phyloP scores from a whole-genome alignment of 2,888 invertebrate species.

The Bembecia ichneumoniformis region DNA sequence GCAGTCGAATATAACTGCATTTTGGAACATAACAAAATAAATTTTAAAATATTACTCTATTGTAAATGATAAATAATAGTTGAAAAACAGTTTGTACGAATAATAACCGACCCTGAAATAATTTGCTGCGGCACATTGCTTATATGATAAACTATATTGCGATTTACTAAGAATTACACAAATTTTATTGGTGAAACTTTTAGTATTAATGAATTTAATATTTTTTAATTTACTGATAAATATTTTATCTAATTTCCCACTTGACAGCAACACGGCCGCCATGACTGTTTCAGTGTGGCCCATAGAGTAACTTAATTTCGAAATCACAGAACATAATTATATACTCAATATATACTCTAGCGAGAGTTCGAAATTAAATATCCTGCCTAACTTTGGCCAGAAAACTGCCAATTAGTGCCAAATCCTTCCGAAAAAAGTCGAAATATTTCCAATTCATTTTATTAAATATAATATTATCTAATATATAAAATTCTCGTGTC shows the following conservation, averaged over 20 bases:
- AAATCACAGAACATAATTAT: too few species aligned
- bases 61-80: slow-evolving; percentile 7
- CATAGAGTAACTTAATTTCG: too few species aligned
- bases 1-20: slow-evolving; percentile 49
- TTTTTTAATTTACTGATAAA: slow-evolving; percentile 47
- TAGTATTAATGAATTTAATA: slow-evolving; percentile 44
- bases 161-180: slow-evolving; percentile 41
- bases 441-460: too few species aligned
- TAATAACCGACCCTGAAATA: slow-evolving; percentile 40
- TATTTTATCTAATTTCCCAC: slow-evolving; percentile 48
- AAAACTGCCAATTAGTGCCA: too few species aligned
- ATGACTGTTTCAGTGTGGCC: slow-evolving; percentile 22
- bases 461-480: too few species aligned
- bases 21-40: slow-evolving; percentile 2
- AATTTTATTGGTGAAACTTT: slow-evolving; percentile 26
- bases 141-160: slow-evolving; percentile 35
- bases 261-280: slow-evolving; percentile 58
- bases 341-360: too few species aligned
- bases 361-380: too few species aligned
- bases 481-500: too few species aligned
- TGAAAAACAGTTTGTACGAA: slow-evolving; percentile 1
- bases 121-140: slow-evolving; percentile 48
- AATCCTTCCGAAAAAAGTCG: too few species aligned
- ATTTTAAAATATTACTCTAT: neutral
- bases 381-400: too few species aligned